phyloP scores from a whole-genome alignment of 1,140 invertebrate species.

The Scaptomyza graminum region DNA sequence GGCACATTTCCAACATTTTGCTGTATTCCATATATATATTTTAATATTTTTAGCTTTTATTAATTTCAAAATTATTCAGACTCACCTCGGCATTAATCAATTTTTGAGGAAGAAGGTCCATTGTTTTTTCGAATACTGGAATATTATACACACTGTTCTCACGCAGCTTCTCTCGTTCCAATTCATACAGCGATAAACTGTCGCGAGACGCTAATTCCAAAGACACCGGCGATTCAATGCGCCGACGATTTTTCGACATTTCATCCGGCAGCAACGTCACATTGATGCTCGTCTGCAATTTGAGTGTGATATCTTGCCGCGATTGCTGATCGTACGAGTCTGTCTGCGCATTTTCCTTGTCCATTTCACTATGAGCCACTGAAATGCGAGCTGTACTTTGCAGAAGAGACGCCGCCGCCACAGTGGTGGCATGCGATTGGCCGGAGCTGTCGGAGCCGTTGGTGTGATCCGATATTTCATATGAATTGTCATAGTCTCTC shows the following conservation, averaged over 20 bases:
- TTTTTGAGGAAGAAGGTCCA: constrained; percentile 50
- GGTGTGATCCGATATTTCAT: constrained; percentile 60
- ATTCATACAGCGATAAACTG: constrained; percentile 25
- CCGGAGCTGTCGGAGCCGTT: constrained; percentile 54
- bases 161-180: constrained; percentile 35
- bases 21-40: neutral
- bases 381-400: neutral
- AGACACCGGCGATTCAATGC: constrained; percentile 3
- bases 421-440: constrained; percentile 25
- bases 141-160: constrained; percentile 17
- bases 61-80: neutral
- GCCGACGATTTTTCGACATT: neutral
- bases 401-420: constrained; percentile 12
- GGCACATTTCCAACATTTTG: constrained; percentile 9
- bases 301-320: constrained; percentile 26
- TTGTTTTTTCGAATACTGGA: constrained; percentile 47
- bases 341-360: constrained; percentile 52
- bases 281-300: constrained; percentile 61
- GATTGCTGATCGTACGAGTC: constrained; percentile 27
- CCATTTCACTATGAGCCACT: neutral
- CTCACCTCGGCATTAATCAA: constrained; percentile 15
- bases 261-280: constrained; percentile 59
- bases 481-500: constrained; percentile 58
- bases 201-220: constrained; percentile 9
- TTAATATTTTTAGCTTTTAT: neutral